These are phyloP conservation scores for Lepidotrigona ventralis DNA, from an alignment of 1,140 invertebrate species.

Conservation along the genomic window DNA sequence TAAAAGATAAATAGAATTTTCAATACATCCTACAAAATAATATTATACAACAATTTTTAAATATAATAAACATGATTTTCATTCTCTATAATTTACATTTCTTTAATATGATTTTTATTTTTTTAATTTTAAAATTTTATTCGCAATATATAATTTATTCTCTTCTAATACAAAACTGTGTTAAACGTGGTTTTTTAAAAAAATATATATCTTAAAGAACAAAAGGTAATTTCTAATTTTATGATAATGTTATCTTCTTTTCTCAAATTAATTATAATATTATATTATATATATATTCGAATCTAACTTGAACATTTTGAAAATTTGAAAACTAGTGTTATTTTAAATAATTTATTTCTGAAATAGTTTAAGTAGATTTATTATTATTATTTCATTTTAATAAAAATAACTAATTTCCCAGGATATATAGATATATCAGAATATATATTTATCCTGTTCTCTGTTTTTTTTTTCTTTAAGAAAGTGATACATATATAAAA, in stretches of 20 bases:
- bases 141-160: background rate
- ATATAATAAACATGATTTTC: background rate
- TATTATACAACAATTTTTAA: background rate
- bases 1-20: background rate
- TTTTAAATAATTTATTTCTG: background rate
- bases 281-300: too few relatives aligned
- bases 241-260: background rate
- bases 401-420: background rate
- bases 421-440: background rate
- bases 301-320: background rate
- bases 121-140: background rate
- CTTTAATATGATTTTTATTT: background rate
- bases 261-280: too few relatives aligned
- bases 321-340: background rate
- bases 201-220: background rate
- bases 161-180: background rate
- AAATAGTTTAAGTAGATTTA: background rate
- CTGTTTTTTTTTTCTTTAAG: too few relatives aligned
- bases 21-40: background rate
- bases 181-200: background rate
- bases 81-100: too few relatives aligned
- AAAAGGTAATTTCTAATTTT: background rate
- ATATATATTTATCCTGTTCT: too few relatives aligned
- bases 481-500: background rate
- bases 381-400: background rate